Evolutionary conservation across 1,140 invertebrate genomes (phyloP).

Genomic region (Lordiphosa clarofinis): DNA sequence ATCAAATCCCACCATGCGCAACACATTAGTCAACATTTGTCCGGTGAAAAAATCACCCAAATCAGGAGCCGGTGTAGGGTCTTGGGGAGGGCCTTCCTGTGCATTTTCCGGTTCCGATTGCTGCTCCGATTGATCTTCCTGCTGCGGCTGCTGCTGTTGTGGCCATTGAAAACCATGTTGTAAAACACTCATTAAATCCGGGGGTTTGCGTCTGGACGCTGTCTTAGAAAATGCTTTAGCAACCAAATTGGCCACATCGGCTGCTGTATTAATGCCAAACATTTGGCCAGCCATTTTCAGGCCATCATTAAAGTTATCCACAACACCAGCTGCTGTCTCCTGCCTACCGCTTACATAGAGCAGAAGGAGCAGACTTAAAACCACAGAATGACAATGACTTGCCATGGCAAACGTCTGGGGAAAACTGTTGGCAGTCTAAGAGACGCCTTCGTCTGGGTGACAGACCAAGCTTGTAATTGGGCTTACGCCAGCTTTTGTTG

Average conservation of each 20-base stretch:
- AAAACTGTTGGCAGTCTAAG: conserved; percentile 48
- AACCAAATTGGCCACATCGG: conserved; percentile 81
- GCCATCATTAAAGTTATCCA: conserved; percentile 83
- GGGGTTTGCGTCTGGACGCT: conserved; percentile 20
- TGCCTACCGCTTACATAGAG: conserved; percentile 26
- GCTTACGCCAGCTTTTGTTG: conserved; percentile 46
- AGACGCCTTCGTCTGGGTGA: conserved; percentile 24
- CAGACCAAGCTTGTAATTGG: conserved; percentile 61
- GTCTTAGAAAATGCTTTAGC: conserved; percentile 79
- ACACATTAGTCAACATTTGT: conserved; percentile 83
- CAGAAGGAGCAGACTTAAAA: conserved; percentile 24
- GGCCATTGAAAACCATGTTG: conserved; percentile 39
- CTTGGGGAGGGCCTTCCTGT: conserved; percentile 48
- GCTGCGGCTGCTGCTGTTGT: conserved; percentile 2
- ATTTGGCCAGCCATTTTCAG: conserved; percentile 84
- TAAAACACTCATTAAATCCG: conserved; percentile 52
- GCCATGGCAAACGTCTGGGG: conserved; percentile 39
- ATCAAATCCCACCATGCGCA: conserved; percentile 87
- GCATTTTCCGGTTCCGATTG: conserved; percentile 46
- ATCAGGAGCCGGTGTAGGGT: conserved; percentile 1
- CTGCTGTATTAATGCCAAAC: conserved; percentile 81
- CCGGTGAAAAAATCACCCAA: conserved; percentile 37
- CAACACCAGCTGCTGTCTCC: conserved; percentile 75
- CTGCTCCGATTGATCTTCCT: conserved; percentile 35
- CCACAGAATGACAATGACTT: conserved; percentile 29